Evolutionary conservation across 1,140 invertebrate species (phyloP), one percentile per base, ranked within the genome.

Genomic region (Eumaeus atala): DNA sequence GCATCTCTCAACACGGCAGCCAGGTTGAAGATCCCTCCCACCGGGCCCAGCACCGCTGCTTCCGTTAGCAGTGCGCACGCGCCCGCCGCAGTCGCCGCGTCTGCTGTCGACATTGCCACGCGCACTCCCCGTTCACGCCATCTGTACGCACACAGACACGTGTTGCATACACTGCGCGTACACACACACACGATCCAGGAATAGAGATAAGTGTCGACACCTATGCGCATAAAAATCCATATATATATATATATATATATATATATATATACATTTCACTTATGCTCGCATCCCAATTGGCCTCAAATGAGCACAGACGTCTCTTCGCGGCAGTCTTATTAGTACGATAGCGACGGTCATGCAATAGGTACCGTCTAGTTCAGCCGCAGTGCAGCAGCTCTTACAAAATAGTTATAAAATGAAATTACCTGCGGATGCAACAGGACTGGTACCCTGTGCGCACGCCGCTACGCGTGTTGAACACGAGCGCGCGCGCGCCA

Each of bases 21-120:
- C 57, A 99, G 87, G 83, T 99, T 97, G 86, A 99, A 99, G 47
- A 99, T 93, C 56, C 96, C 97, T 51, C 96, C 97, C 56, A 99
- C 91, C 6, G 95, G 92, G 9, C 93, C 95, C 33, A 94, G 70
- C 71, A 91, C 89, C 14, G 87, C 89, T 14, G 93, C 91, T 66
- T 92, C 90, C 28, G 90, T 84, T 14, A 98, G 73, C 9, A 99
- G 84, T 50, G 91, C 82, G 58, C 90, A 89, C 7, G 95, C 92
- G 17, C 95, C 95, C 2, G 86, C 87, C n/a, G 88, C 54, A 57
- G 88, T 95, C 62, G 87, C 91, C 34, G 89, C 91, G 77, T 92
- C 92, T 40, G 88, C 79, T 1, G 91, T 95, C 0, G 93, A 94
- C 7, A 97, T 88, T 0, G 89, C 58, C 12, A 98, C 90, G 12